These are phyloP conservation scores for Lacerta bilineata DNA, from an alignment of 2,797 vertebrate genomes.

Conservation along the genomic window DNA sequence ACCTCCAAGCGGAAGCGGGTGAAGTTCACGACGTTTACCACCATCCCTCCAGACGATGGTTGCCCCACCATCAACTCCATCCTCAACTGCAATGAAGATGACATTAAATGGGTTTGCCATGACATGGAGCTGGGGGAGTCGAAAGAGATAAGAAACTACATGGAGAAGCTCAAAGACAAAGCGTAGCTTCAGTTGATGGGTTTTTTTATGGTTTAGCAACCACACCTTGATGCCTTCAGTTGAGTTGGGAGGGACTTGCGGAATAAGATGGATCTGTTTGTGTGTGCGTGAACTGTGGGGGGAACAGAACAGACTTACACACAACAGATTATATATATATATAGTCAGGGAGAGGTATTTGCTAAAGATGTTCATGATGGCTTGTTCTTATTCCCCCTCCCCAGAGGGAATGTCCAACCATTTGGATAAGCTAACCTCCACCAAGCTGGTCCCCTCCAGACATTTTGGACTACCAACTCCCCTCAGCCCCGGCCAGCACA, in stretches of 20 bases:
- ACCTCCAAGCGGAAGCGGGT: conserved; percentile 94
- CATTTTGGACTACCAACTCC: no score
- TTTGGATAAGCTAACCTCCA: background rate
- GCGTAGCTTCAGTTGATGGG: conserved; percentile 55
- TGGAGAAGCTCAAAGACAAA: conserved; percentile 89
- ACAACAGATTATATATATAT: conserved; percentile 31
- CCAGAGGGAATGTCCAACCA: background rate
- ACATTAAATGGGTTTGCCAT: conserved; percentile 94
- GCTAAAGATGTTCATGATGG: conserved; percentile 56
- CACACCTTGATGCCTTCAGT: conserved; percentile 75
- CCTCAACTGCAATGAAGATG: conserved; percentile 83
- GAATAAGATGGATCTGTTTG: conserved; percentile 28
- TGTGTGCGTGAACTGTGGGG: background rate
- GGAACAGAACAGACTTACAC: background rate
- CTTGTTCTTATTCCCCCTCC: conserved; percentile 6
- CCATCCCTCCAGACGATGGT: conserved; percentile 85
- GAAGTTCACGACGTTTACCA: conserved; percentile 94
- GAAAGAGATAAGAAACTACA: conserved; percentile 88
- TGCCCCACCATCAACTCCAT: conserved; percentile 87
- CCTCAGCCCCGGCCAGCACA: no score
- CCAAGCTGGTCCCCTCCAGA: no score
- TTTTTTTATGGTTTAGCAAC: conserved; percentile 40
- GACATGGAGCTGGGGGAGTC: conserved; percentile 87
- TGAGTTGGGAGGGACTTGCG: conserved; percentile 56
- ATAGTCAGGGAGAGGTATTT: conserved; percentile 68